Base-by-base conservation (phyloP, 2,113 vertebrate genomes). In the Platycercus adscitus region DNA sequence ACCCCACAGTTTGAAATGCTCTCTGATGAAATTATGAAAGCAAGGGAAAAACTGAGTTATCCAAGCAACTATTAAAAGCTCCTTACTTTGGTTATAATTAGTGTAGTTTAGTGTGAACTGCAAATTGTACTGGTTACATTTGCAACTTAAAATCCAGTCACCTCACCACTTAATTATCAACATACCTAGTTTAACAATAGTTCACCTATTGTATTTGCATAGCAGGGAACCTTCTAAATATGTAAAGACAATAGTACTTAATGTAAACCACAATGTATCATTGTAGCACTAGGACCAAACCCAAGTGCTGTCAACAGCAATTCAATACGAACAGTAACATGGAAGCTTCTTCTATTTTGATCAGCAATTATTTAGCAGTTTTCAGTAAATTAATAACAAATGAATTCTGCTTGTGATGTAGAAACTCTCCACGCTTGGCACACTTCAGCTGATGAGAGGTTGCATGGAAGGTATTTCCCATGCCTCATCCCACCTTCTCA, bases 21-120 rank as follows among this genome's bases (percentile, higher is more conserved):
- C 17, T 8, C 73, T 87, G 31, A 26, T 31, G 64, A 69, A 20
- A 60, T 29, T 76, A 17, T 29, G 55, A 37, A 66, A 72, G 33
- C 35, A 95, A 81, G 65, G 13, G 91, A 75, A 75, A 64, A 58
- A 37, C 21, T 4, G 3, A 65, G 50, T 68, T 75, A 65, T 86
- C 65, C 87, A 83, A 90, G 12, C 47, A 39, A 19, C 52, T 89
- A 52, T 70, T 95, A 88, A 90, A 94, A 95, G 55, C 53, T 79
- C 77, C 80, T 94, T 96, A 61, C 50, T 47, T 88, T 83, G 87
- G 79, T 58, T 96, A n/a, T 77, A 93, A 96, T 84, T 75, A 92
- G 66, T 28, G 15, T 24, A 41, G 58, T 61, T 96, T 65, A 88
- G 5, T 33, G 23, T 21, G 39, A 96, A 47, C 76, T 88, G 46